Evolutionary conservation across 2,888 invertebrate genomes (phyloP).

Genomic region (Aspidapion aeneum): DNA sequence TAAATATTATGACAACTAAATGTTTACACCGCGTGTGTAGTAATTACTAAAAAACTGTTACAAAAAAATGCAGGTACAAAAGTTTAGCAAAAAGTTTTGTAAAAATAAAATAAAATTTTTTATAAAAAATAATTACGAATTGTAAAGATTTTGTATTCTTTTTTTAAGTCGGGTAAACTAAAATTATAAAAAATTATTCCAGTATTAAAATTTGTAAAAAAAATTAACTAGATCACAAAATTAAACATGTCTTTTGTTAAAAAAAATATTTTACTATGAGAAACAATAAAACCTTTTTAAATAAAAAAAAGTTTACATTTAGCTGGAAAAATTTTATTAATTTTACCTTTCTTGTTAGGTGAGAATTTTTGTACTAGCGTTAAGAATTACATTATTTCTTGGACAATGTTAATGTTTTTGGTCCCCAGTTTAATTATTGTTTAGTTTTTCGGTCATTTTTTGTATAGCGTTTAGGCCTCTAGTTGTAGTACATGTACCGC

Average conservation of each 20-base stretch:
- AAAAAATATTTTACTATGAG: neutral
- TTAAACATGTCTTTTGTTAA: too few relatives aligned
- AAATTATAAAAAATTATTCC: neutral
- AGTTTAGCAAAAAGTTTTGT: neutral
- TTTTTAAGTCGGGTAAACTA: neutral
- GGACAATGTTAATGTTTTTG: conserved; percentile 15
- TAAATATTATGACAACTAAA: neutral
- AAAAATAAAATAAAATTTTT: neutral
- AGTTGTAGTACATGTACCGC: conserved; percentile 45
- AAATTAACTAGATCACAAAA: too few relatives aligned
- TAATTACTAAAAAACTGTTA: neutral
- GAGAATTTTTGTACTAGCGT: neutral
- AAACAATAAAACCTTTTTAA: too few relatives aligned
- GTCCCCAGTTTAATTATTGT: conserved; percentile 4
- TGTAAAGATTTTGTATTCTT: neutral
- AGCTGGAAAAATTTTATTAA: neutral
- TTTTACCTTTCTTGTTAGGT: neutral
- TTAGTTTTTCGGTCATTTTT: conserved; percentile 3
- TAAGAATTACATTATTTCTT: neutral
- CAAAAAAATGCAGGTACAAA: neutral
- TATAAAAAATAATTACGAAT: too few relatives aligned
- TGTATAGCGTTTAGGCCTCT: conserved; percentile 18
- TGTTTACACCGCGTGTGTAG: neutral
- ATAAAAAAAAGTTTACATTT: too few relatives aligned
- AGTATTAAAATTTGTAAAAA: neutral